Evolutionary conservation across 2,888 invertebrate species (phyloP), one percentile per base, ranked within the genome.

Genomic region (Eupithecia pulchellata): DNA sequence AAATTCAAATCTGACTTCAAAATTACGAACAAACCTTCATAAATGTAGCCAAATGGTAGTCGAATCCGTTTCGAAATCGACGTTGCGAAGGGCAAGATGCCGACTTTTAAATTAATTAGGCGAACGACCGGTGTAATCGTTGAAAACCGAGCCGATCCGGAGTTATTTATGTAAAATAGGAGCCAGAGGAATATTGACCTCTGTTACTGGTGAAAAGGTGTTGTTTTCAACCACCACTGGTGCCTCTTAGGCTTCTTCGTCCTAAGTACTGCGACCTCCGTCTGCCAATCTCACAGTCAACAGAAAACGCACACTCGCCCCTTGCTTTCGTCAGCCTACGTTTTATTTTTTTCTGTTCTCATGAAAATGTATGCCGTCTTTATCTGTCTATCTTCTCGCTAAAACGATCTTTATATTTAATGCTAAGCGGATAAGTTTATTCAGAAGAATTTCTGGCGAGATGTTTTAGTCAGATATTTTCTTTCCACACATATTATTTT

Each of bases 71-170:
- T 84, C 84, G 85, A 89, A 90, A 85, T 88, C 87, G 85, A 88
- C 86, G 69, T 69, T 75, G 89, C 84, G 86, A 86, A 82, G 83
- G 88, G 84, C 79, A 84, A 87, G 88, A 91, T 86, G 86, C 87
- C 83, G 93, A 92, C 92, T 94, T 94, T 92, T 94, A 94, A 94
- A 94, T 94, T 94, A 94, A 94, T 94, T 94, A 94, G 89, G 90
- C 91, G 89, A 91, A 93, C 90, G 90, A 92, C 92, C 91, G 91
- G 91, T 91, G 91, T 94, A 94, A 94, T 92, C 91, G 88, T 84
- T 82, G 86, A 83, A 87, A 87, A 87, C 89, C 86, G 85, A 83
- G 84, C 80, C 86, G 89, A 91, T 92, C 91, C 88, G 84, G 82
- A 84, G 84, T 84, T 88, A 89, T 89, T 87, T 86, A 79, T 79